Conservation (phyloP, 2,113 vertebrate genomes). For the Equus przewalskii region DNA sequence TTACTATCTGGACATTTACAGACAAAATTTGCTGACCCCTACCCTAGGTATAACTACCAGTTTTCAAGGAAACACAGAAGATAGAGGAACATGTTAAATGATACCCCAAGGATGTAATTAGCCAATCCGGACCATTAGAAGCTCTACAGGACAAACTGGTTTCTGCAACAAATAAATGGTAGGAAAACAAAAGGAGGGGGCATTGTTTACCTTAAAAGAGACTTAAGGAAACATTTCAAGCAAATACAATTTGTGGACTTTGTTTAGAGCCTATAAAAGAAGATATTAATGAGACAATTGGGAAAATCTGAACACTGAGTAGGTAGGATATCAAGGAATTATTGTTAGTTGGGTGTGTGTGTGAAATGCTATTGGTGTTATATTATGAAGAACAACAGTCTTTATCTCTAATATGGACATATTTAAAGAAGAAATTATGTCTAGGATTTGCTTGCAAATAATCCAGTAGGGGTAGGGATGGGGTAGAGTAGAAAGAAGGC, state of each 20-base stretch:
- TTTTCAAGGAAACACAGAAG: conserved; percentile 48
- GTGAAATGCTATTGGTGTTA: conserved; percentile 13
- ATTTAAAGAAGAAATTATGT: conserved; percentile 54
- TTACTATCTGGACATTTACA: conserved; percentile 4
- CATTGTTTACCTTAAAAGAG: conserved; percentile 43
- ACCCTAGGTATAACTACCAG: conserved; percentile 15
- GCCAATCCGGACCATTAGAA: background rate
- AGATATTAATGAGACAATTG: conserved; percentile 1
- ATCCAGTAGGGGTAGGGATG: background rate
- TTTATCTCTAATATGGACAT: background rate
- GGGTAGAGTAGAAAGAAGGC: background rate
- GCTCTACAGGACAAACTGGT: conserved; percentile 25
- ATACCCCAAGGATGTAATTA: background rate
- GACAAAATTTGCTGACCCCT: background rate
- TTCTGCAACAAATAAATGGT: conserved; percentile 45
- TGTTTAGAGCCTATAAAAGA: conserved; percentile 4
- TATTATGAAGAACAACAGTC: conserved; percentile 41
- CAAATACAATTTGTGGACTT: background rate
- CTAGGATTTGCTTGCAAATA: conserved; percentile 32
- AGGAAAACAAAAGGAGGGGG: conserved; percentile 16
- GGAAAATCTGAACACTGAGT: conserved; percentile 52
- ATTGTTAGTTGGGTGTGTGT: background rate
- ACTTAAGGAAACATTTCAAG: conserved; percentile 36
- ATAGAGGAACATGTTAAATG: conserved; percentile 26
- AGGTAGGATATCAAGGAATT: conserved; percentile 33